phyloP scores from a whole-genome alignment of 2,113 vertebrate genomes.

The Pelmatolapia mariae region DNA sequence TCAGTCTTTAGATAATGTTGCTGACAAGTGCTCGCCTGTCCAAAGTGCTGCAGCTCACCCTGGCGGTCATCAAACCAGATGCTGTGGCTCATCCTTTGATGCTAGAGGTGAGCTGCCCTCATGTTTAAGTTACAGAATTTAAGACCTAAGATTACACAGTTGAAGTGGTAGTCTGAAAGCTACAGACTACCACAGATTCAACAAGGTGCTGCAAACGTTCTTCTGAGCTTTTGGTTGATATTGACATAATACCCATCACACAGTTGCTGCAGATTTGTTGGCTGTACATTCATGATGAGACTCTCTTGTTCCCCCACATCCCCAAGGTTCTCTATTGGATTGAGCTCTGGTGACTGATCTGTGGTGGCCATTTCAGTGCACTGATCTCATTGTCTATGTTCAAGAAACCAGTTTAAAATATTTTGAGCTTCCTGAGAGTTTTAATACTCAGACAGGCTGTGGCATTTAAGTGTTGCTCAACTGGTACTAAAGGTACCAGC shows the following conservation, averaged over 20 bases:
- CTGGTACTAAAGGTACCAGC: not conserved
- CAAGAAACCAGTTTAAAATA: not conserved
- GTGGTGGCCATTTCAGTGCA: not conserved
- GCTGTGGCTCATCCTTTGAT: constrained; percentile 87
- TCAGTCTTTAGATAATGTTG: constrained; percentile 24
- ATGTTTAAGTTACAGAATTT: not conserved
- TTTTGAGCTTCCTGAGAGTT: not conserved
- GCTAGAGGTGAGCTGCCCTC: constrained; percentile 70
- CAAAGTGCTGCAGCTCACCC: constrained; percentile 83
- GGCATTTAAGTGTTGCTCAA: not conserved
- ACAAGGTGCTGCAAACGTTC: not conserved
- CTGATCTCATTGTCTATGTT: not conserved
- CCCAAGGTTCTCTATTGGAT: not conserved
- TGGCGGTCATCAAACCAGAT: constrained; percentile 90
- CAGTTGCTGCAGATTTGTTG: not conserved
- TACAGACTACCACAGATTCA: not conserved
- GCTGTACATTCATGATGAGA: not conserved
- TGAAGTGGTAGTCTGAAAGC: not conserved
- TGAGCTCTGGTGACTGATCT: not conserved
- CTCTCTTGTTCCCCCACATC: not conserved
- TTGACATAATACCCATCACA: not conserved
- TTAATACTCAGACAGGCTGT: not conserved
- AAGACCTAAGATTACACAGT: not conserved
- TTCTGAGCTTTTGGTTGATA: not conserved
- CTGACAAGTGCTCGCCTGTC: constrained; percentile 35